Conservation (phyloP, 2,797 vertebrate genomes). For the Morelia viridis region DNA sequence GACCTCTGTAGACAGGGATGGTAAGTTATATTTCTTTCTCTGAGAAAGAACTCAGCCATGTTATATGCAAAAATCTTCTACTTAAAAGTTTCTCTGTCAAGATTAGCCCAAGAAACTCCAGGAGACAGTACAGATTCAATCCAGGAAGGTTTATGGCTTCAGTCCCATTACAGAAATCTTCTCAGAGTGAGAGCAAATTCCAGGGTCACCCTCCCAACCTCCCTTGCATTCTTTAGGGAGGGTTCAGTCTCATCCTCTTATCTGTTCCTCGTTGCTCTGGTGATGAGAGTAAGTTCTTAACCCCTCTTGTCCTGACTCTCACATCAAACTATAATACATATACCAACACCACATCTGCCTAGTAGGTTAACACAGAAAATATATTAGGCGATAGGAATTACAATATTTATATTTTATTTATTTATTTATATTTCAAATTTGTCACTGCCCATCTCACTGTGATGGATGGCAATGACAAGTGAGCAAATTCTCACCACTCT, state of each 20-base stretch:
- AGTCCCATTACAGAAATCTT: too few species aligned
- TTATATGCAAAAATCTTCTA: not conserved
- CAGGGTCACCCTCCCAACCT: too few species aligned
- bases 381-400: not conserved
- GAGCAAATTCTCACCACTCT: not conserved
- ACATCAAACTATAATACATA: not conserved
- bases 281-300: too few species aligned
- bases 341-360: not conserved
- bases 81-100: not conserved
- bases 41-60: not conserved
- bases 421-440: too few species aligned
- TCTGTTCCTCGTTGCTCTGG: too few species aligned
- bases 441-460: not conserved
- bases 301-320: too few species aligned
- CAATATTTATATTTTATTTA: not conserved
- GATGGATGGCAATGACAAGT: not conserved
- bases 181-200: too few species aligned
- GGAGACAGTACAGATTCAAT: too few species aligned
- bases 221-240: too few species aligned
- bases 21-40: slow-evolving; percentile 66
- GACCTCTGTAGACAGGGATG: slow-evolving; percentile 95
- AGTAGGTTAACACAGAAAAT: not conserved
- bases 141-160: too few species aligned
- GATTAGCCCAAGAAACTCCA: too few species aligned
- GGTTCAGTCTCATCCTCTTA: too few species aligned